phyloP scores from a whole-genome alignment of 2,888 invertebrate genomes.

The Himalopsyche tibetana region DNA sequence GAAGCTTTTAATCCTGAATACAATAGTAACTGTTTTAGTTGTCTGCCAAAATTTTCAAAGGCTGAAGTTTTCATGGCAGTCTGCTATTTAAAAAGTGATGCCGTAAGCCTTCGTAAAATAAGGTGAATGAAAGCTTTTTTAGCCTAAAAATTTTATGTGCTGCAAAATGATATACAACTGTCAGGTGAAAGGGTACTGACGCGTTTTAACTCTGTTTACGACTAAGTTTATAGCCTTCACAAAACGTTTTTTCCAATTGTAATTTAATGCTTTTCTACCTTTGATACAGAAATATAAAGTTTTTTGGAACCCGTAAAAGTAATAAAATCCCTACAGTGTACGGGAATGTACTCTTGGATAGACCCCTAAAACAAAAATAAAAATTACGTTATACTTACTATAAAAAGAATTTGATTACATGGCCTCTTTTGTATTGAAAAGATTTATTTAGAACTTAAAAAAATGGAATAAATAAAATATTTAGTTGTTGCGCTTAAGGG shows the following conservation, averaged over 20 bases:
- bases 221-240: slow-evolving; percentile 63
- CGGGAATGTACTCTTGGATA: slow-evolving; percentile 4
- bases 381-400: slow-evolving; percentile 32
- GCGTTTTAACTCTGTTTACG: slow-evolving; percentile 62
- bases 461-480: not conserved
- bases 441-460: not conserved
- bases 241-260: slow-evolving; percentile 64
- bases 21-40: not conserved
- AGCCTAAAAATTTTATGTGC: slow-evolving; percentile 53
- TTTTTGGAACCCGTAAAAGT: slow-evolving; percentile 20
- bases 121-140: slow-evolving; percentile 49
- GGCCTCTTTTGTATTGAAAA: not conserved
- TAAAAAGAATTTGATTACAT: not conserved
- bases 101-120: not conserved
- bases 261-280: slow-evolving; percentile 59
- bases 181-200: slow-evolving; percentile 62
- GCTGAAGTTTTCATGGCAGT: slow-evolving; percentile 3
- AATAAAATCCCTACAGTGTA: slow-evolving; percentile 26
- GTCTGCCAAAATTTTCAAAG: not conserved
- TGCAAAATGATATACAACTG: slow-evolving; percentile 61
- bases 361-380: slow-evolving; percentile 26
- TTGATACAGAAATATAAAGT: slow-evolving; percentile 43
- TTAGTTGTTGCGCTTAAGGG: no score
- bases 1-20: not conserved
- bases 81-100: slow-evolving; percentile 26